These are phyloP conservation scores for Tenebrio molitor DNA, from an alignment of 1,140 invertebrate species.

Conservation along the genomic window DNA sequence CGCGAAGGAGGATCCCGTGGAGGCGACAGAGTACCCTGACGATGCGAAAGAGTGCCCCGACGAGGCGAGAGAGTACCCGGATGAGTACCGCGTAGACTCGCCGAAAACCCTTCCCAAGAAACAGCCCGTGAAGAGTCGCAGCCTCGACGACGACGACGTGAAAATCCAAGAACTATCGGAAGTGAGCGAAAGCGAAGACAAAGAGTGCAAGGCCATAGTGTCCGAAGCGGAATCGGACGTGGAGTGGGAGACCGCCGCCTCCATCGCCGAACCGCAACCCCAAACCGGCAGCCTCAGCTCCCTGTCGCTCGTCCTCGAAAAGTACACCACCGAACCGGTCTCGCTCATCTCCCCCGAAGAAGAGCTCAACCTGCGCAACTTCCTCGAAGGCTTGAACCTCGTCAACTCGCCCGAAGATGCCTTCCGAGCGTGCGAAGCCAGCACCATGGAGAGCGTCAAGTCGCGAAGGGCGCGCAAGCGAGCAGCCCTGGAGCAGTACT, in stretches of 20 bases:
- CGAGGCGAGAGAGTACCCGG: background rate
- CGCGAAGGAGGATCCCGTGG: constrained; percentile 2
- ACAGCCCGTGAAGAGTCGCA: constrained; percentile 68
- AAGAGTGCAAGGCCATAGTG: constrained; percentile 68
- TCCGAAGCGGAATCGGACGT: constrained; percentile 72
- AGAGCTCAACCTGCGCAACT: constrained; percentile 68
- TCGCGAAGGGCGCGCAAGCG: constrained; percentile 70
- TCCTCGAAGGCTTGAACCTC: constrained; percentile 73
- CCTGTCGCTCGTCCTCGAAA: constrained; percentile 63
- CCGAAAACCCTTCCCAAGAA: constrained; percentile 61
- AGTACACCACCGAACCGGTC: constrained; percentile 52
- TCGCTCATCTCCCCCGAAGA: constrained; percentile 66
- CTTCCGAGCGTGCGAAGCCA: constrained; percentile 55
- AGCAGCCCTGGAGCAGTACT: constrained; percentile 70
- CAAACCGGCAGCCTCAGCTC: constrained; percentile 1
- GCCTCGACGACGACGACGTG: constrained; percentile 70
- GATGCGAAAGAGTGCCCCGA: background rate
- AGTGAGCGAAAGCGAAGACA: constrained; percentile 56
- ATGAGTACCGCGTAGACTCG: constrained; percentile 66
- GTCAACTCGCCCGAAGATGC: constrained; percentile 64
- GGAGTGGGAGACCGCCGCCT: constrained; percentile 66
- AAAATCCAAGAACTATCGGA: constrained; percentile 70
- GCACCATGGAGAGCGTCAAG: constrained; percentile 56
- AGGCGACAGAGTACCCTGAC: constrained; percentile 65
- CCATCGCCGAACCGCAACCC: constrained; percentile 38